Conservation (phyloP, 2,888 invertebrate species). For the Pilophorus perplexus region DNA sequence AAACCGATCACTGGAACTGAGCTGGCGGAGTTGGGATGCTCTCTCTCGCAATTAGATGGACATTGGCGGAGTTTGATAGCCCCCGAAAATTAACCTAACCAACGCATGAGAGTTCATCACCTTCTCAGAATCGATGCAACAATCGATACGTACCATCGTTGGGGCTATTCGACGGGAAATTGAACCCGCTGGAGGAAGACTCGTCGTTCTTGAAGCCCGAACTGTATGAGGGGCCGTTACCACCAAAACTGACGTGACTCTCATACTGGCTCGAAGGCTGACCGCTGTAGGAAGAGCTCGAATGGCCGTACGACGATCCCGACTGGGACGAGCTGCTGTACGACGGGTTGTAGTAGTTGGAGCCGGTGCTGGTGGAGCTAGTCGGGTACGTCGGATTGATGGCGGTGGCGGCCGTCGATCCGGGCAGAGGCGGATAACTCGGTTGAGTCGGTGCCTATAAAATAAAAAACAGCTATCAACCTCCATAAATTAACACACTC, state of each 20-base stretch:
- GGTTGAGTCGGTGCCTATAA: constrained; percentile 21
- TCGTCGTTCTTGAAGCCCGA: constrained; percentile 34
- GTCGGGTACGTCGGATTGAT: neutral
- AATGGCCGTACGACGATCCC: neutral
- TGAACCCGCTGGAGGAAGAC: constrained; percentile 35
- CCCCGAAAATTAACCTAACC: too few species aligned
- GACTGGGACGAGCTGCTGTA: constrained; percentile 6
- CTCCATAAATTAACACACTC: too few species aligned
- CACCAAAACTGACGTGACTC: constrained; percentile 21
- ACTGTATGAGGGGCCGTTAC: constrained; percentile 31
- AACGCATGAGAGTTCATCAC: too few species aligned
- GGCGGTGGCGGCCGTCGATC: constrained; percentile 15
- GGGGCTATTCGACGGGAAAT: constrained; percentile 35
- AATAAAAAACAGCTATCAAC: too few species aligned
- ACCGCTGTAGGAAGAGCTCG: neutral
- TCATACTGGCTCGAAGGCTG: constrained; percentile 22
- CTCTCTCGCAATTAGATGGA: too few species aligned
- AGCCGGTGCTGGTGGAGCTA: neutral
- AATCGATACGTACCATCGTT: constrained; percentile 39
- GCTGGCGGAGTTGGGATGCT: too few species aligned
- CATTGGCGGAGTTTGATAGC: too few species aligned
- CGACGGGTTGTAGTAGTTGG: constrained; percentile 30
- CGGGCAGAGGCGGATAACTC: constrained; percentile 20
- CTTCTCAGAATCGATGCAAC: too few species aligned
- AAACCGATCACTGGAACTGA: too few species aligned